A percentile compares a stretch with the other conserved stretches of the same genome.
Evolutionary conservation across 2,888 invertebrate genomes (phyloP).

Genomic region (Adelognathus sp.): DNA sequence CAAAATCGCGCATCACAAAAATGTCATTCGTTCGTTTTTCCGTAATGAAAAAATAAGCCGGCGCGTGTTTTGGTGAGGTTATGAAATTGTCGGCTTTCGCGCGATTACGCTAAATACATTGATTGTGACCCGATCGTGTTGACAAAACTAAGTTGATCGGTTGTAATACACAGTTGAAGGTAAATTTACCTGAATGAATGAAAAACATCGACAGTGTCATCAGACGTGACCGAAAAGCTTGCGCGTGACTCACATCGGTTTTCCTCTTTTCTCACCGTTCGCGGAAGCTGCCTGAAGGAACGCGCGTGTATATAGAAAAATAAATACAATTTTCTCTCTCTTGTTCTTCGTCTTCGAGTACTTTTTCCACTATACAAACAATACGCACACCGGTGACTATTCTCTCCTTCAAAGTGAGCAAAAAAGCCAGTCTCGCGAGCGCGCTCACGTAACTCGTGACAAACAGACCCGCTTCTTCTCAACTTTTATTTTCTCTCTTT

Average conservation of each 20-base stretch:
- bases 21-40: background rate
- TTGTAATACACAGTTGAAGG: background rate
- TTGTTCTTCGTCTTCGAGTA: constrained; percentile 25
- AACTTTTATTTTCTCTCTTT: constrained; percentile 6
- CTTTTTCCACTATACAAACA: constrained; percentile 6
- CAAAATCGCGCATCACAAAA: background rate
- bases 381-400: background rate
- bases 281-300: constrained; percentile 44
- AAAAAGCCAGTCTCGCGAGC: constrained; percentile 15
- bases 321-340: constrained; percentile 9
- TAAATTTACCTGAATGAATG: background rate
- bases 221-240: background rate
- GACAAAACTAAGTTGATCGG: background rate
- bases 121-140: background rate
- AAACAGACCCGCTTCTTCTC: constrained; percentile 13
- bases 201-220: background rate
- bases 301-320: constrained; percentile 32
- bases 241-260: background rate
- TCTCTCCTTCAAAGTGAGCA: background rate
- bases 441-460: constrained; percentile 34
- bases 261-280: background rate
- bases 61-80: background rate
- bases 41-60: background rate
- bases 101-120: background rate
- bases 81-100: background rate